phyloP scores from a whole-genome alignment of 1,140 invertebrate species.

The Drosophila punjabiensis region DNA sequence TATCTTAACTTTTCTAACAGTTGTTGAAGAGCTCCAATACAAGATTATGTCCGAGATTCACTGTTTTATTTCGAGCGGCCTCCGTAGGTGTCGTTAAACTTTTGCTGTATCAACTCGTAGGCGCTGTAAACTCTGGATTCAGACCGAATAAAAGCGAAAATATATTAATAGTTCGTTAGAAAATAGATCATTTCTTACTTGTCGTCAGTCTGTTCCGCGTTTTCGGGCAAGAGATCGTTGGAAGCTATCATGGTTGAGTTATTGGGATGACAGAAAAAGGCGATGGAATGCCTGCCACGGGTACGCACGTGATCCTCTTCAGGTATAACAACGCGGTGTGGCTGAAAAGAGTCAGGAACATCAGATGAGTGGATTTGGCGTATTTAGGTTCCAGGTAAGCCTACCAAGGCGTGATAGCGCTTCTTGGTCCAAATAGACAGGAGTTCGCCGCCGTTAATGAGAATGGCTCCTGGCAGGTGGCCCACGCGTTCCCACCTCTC shows the following conservation, averaged over 20 bases:
- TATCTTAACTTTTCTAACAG: background rate
- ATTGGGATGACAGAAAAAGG: constrained; percentile 91
- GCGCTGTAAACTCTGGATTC: constrained; percentile 87
- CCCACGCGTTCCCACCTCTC: constrained; percentile 91
- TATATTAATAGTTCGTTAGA: background rate
- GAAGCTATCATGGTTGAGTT: constrained; percentile 87
- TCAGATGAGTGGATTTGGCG: background rate
- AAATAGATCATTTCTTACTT: constrained; percentile 54
- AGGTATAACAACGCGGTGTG: constrained; percentile 91
- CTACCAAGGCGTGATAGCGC: constrained; percentile 89
- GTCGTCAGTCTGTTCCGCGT: constrained; percentile 65
- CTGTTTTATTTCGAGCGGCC: constrained; percentile 6
- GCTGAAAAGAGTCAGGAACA: constrained; percentile 79
- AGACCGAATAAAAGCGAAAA: background rate
- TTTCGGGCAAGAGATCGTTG: constrained; percentile 79
- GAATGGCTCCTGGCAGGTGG: constrained; percentile 91
- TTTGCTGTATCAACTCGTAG: constrained; percentile 89
- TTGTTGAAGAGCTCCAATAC: background rate
- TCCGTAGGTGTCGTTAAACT: constrained; percentile 89
- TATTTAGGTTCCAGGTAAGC: constrained; percentile 5
- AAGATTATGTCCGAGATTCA: constrained; percentile 8
- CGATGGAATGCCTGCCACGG: constrained; percentile 89
- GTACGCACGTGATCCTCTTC: constrained; percentile 87
- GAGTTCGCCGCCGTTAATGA: constrained; percentile 92
- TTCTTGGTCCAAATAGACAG: constrained; percentile 91